A percentile compares a stretch with the other conserved stretches of the same genome.
phyloP scores from a whole-genome alignment of 2,797 vertebrate genomes.

The Lagocephalus sceleratus region DNA sequence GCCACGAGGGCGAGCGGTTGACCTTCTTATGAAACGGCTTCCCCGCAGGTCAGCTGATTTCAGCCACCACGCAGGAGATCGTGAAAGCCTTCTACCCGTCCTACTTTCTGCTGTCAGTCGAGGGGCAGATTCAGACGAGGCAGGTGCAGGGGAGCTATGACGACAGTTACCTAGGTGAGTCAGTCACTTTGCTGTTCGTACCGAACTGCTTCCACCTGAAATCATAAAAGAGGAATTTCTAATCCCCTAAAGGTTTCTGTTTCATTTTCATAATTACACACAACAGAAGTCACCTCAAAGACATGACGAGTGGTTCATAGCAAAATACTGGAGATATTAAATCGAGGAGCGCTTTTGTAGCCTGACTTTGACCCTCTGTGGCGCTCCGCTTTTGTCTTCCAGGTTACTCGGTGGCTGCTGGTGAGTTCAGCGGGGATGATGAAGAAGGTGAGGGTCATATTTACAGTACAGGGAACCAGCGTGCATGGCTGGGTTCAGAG shows the following conservation, averaged over 20 bases:
- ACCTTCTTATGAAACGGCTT: conserved; percentile 10
- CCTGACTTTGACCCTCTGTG: background rate
- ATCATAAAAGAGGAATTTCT: background rate
- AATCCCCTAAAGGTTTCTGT: no score
- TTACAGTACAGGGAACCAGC: conserved; percentile 32
- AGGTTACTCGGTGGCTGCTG: conserved; percentile 71
- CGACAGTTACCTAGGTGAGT: conserved; percentile 85
- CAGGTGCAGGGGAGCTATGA: conserved; percentile 80
- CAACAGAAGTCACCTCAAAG: background rate
- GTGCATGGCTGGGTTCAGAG: conserved; percentile 29
- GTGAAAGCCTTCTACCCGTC: conserved; percentile 77
- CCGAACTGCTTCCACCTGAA: no score
- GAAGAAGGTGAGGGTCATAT: conserved; percentile 70
- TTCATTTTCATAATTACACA: background rate
- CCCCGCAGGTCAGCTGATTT: conserved; percentile 82
- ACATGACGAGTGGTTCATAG: no score
- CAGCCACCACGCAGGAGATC: conserved; percentile 83
- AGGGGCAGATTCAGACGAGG: conserved; percentile 80
- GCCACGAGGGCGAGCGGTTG: background rate
- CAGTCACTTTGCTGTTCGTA: background rate
- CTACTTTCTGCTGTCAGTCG: conserved; percentile 81
- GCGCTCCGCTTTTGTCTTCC: conserved; percentile 1
- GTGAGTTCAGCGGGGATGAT: conserved; percentile 68
- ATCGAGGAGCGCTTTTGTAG: background rate
- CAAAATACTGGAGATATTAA: no score